phyloP scores from a whole-genome alignment of 2,113 vertebrate genomes.

The Columbina picui region DNA sequence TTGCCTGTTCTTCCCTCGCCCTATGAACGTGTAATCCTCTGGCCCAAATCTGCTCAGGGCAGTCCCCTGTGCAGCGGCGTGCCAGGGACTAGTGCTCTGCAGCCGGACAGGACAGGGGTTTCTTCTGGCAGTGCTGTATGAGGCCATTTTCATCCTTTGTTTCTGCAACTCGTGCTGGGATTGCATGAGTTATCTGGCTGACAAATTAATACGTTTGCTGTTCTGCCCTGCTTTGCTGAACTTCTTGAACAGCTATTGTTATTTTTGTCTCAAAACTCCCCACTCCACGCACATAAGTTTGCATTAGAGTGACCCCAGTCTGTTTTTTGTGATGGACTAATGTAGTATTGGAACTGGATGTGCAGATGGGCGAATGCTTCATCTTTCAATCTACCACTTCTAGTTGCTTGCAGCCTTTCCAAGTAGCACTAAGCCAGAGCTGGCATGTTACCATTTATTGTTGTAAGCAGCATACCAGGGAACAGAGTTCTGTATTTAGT shows the following conservation, averaged over 20 bases:
- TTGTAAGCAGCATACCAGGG: not conserved
- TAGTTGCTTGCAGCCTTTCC: not conserved
- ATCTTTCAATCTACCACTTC: not conserved
- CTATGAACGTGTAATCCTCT: not conserved
- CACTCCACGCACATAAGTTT: not conserved
- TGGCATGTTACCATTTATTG: not conserved
- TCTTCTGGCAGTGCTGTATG: not conserved
- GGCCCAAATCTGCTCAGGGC: not conserved
- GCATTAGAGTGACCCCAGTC: too few relatives aligned
- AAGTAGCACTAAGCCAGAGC: not conserved
- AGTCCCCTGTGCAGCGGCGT: not conserved
- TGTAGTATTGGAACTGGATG: not conserved
- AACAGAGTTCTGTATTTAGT: not conserved
- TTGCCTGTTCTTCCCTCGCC: not conserved
- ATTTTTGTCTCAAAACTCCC: not conserved
- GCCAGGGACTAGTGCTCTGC: not conserved
- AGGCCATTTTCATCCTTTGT: not conserved
- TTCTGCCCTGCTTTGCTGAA: not conserved
- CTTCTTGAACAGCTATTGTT: not conserved
- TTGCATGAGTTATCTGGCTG: not conserved
- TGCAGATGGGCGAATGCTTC: not conserved
- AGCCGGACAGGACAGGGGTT: not conserved
- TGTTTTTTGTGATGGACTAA: not conserved
- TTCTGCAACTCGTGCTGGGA: not conserved
- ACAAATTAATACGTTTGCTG: not conserved